Evolutionary conservation across 2,113 vertebrate species (phyloP).

Genomic region (Cephalopterus ornatus): DNA sequence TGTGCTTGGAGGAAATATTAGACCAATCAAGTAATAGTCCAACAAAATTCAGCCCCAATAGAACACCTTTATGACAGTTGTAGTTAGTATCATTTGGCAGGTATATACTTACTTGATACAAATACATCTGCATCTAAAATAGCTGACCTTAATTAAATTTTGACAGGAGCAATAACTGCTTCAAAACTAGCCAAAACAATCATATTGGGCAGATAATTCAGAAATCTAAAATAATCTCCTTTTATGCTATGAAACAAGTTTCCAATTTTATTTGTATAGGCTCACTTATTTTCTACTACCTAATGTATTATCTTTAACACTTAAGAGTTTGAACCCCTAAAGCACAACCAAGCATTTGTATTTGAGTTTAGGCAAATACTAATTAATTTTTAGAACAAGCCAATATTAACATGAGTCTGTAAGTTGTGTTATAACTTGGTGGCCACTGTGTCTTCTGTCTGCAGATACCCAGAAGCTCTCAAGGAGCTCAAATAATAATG

Average conservation of each 20-base stretch:
- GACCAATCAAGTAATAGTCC: background rate
- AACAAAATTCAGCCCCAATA: background rate
- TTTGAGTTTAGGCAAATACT: background rate
- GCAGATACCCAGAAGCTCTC: background rate
- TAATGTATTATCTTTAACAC: background rate
- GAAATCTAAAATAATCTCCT: slow-evolving; percentile 8
- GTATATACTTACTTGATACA: background rate
- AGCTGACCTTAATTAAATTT: slow-evolving; percentile 8
- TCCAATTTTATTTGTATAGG: background rate
- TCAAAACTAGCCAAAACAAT: background rate
- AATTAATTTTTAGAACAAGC: background rate
- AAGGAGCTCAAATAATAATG: background rate
- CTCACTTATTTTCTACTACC: background rate
- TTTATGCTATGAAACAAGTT: background rate
- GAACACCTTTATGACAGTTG: background rate
- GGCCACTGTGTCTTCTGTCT: background rate
- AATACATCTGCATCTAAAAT: background rate
- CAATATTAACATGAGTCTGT: background rate
- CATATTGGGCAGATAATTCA: background rate
- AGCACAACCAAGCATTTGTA: background rate
- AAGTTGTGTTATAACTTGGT: background rate
- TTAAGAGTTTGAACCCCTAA: background rate
- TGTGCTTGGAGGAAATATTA: background rate
- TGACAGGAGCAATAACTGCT: background rate
- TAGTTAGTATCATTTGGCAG: background rate